Base-by-base conservation (phyloP, 2,888 invertebrate species). In the Alentia gelatinosa region DNA sequence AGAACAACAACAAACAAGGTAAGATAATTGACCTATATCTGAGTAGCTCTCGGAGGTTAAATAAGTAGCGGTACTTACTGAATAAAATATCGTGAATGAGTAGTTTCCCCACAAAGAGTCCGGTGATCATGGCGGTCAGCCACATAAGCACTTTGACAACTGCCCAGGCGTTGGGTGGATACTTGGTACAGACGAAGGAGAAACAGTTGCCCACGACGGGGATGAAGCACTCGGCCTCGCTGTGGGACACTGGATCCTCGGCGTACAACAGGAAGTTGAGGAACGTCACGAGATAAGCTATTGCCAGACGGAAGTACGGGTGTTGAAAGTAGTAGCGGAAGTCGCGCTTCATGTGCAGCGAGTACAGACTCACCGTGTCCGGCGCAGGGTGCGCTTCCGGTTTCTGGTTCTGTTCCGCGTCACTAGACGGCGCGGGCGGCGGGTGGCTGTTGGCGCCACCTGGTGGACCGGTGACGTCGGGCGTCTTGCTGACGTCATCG, bases 211-310 rank as follows among this genome's bases (percentile, higher is more conserved):
- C 97, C 74, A 96, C 96, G 92, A 96, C 95, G 1, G 96, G 96
- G 91, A 97, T 96, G 91, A 95, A 96, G 92, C 96, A 96, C 93
- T 96, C 97, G 90, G 95, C 95, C 88, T 96, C 95, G 92, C 96
- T 96, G 94, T 97, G 96, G 0, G 96, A 96, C 40, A 97, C 96
- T 0, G 97, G 97, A 93, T 97, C 97, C 92, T 97, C 97, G 12
- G 97, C 97, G 94, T 97, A 97, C 33, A 97, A 96, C 68, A 97
- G 95, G 93, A 97, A 97, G 94, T 97, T 97, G 94, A 96, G 96
- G 93, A 97, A 96, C 86, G 96, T 96, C 75, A 96, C 96, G 92
- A 96, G 95, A 93, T 96, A 96, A 9, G 96, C 96, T 89, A 96
- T 94, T 93, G 96, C 95, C n/a, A 97, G 94, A 30, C 97, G 94